Percentiles rank a stretch among this genome's conserved stretches.
These are phyloP conservation scores for Pogonognathellus flavescens DNA, from an alignment of 1,140 invertebrate species.

Conservation along the genomic window DNA sequence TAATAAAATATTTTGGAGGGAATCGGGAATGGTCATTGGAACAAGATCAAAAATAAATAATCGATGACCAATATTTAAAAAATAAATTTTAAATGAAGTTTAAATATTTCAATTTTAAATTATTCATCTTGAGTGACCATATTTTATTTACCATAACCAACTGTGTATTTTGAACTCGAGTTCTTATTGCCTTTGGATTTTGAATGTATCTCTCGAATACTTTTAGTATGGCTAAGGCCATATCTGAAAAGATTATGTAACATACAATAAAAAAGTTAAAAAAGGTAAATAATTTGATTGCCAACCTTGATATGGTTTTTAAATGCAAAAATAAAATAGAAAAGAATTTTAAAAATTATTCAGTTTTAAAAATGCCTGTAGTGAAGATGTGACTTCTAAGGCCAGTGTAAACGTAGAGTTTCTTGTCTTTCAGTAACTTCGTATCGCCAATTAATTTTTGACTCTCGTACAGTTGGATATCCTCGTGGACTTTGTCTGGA, in stretches of 20 bases:
- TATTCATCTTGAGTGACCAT: no score
- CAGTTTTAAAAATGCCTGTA: no score
- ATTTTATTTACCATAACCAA: background rate
- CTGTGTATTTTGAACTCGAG: background rate
- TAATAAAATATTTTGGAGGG: no score
- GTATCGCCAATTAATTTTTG: background rate
- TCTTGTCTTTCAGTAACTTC: background rate
- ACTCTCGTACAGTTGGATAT: background rate
- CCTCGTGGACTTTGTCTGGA: background rate
- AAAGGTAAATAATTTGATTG: no score
- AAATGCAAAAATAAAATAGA: no score
- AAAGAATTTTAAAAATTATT: no score
- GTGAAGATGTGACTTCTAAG: background rate
- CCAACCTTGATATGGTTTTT: no score
- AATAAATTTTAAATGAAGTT: no score
- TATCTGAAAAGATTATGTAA: background rate
- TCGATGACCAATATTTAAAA: no score
- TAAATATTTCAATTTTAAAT: no score
- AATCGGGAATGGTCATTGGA: no score
- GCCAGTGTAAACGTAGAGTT: background rate
- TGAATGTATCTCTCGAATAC: background rate
- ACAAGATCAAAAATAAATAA: no score
- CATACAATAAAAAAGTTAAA: background rate
- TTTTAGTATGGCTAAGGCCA: background rate
- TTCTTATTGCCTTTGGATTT: background rate